A percentile compares a stretch with the other conserved stretches of the same genome.
Evolutionary conservation across 2,888 invertebrate species (phyloP).

Genomic region (Ganaspis brasiliensis): DNA sequence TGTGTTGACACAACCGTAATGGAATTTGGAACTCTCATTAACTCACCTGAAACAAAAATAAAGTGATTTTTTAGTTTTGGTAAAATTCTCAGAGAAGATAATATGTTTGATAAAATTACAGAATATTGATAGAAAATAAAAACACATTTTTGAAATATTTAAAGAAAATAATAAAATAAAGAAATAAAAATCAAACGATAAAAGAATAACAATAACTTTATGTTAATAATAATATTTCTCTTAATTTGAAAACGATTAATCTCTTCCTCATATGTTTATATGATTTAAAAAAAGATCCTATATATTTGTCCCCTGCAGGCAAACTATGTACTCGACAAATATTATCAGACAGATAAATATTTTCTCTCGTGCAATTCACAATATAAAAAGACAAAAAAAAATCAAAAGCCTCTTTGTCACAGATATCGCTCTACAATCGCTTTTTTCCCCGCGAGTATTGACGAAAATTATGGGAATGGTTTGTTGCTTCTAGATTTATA

Average conservation of each 20-base stretch:
- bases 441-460: slow-evolving; percentile 27
- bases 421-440: slow-evolving; percentile 5
- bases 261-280: neutral
- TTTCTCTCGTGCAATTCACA: slow-evolving; percentile 12
- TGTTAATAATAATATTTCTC: too few species aligned
- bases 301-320: neutral
- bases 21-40: neutral
- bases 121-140: too few species aligned
- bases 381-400: slow-evolving; percentile 8
- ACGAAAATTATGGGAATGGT: slow-evolving; percentile 34
- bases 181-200: too few species aligned
- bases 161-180: too few species aligned
- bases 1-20: neutral
- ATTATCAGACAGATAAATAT: slow-evolving; percentile 23
- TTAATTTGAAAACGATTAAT: neutral
- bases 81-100: neutral
- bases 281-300: neutral
- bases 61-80: neutral
- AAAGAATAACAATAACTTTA: too few species aligned
- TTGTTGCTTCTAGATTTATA: slow-evolving; percentile 29
- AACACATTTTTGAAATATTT: too few species aligned
- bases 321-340: neutral
- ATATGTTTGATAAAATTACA: too few species aligned
- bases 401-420: slow-evolving; percentile 34
- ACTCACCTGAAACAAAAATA: slow-evolving; percentile 30